Percentiles rank a stretch among this genome's conserved stretches.
These are phyloP conservation scores for Ctenomys sociabilis DNA, from an alignment of 2,113 vertebrate species.

Conservation along the genomic window DNA sequence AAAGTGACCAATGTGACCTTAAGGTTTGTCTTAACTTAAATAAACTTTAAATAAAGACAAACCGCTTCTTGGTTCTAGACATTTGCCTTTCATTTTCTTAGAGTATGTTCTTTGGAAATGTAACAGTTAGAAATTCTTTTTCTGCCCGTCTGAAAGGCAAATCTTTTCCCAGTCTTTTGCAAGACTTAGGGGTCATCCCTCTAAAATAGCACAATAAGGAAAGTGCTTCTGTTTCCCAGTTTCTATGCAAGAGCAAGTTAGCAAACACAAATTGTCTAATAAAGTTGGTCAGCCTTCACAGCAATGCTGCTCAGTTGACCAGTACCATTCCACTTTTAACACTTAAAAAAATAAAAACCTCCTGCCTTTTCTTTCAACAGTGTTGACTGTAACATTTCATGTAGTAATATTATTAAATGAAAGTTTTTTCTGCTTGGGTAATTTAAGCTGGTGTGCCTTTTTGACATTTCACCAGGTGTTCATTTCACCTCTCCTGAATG, in stretches of 20 bases:
- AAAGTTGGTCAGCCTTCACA: accelerated
- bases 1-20: neutral
- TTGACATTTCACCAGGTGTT: neutral
- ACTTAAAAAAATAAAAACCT: neutral
- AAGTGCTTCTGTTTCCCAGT: neutral
- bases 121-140: neutral
- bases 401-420: neutral
- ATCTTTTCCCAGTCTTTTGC: neutral
- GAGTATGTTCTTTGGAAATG: neutral
- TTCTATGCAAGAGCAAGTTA: neutral
- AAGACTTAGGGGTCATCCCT: neutral
- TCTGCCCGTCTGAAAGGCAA: neutral
- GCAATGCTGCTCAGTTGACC: neutral
- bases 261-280: neutral
- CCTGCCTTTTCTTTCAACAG: neutral
- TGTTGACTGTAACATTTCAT: neutral
- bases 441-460: neutral
- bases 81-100: neutral
- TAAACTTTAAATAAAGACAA: neutral
- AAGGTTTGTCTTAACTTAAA: neutral
- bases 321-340: neutral
- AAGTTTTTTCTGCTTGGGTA: neutral
- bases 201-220: neutral
- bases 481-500: neutral
- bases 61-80: neutral